Base-by-base conservation (phyloP, 2,888 invertebrate genomes). In the Gymnosoma rotundatum region DNA sequence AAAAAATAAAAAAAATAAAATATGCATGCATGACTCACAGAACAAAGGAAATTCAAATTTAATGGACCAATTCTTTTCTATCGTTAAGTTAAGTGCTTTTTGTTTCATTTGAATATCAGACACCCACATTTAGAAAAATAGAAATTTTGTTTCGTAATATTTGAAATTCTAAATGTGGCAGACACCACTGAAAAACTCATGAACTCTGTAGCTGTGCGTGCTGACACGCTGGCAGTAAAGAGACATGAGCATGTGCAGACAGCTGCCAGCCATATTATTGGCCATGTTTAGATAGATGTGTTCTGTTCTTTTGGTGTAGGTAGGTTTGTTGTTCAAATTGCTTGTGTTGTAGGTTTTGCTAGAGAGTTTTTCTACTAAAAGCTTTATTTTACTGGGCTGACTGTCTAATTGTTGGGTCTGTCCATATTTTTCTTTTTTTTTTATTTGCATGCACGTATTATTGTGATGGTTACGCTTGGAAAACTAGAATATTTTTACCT, bases 381-480 rank as follows among this genome's bases (percentile, higher is more conserved):
- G 9, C 20, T 32, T 74, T 45, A 12, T 16, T 18, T 45, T 16
- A 48, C 21, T 48, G 32, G 16, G 6, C 20, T 52, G 38, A 4
- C 60, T 42, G 38, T 20, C 25, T 16, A 10, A 20, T 14, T 50
- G 25, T 18, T 36, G 20, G 52, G 38, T 66, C 36, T 58, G 14
- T 72, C 48, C 64, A 58, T 60, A 32, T 6, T 66, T 18, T 36
- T 10, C 8, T 66, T 18, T 36, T 10, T 72, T 72, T 25, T 50
- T 50, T 32, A n/a, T 18, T 21, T 54, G 14, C 50, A 38, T 64
- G 63, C 38, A 52, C 10, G 48, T 25, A 32, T 36, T 66, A 66
- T 66, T 73, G 66, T 73, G 42, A 66, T 81, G 73, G 81, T 81
- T 81, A 84, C 81, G 84, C 84, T 84, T 84, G 84, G 69, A 25